A percentile compares a stretch with the other conserved stretches of the same genome.
These are phyloP conservation scores for Disparrhopalites patrizii DNA, from an alignment of 2,888 invertebrate species.

Conservation along the genomic window DNA sequence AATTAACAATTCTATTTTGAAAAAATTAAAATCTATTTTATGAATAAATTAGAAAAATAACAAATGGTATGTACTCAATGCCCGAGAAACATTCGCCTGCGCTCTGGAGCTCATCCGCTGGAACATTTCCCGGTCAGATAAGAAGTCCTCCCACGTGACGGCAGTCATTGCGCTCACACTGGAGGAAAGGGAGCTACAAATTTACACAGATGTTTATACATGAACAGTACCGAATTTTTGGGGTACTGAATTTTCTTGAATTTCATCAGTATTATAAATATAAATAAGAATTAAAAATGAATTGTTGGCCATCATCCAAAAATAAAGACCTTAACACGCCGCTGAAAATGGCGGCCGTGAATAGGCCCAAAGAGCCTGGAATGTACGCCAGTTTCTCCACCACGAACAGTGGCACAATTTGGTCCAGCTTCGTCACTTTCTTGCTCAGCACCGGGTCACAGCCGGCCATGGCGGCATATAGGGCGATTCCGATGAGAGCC, in stretches of 20 bases:
- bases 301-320: too few species aligned
- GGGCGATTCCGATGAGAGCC: conserved; percentile 40
- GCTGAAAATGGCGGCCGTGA: conserved; percentile 47
- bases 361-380: conserved; percentile 45
- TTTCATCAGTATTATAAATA: too few species aligned
- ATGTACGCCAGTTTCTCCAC: conserved; percentile 39
- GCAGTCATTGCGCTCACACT: conserved; percentile 35
- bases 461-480: conserved; percentile 36
- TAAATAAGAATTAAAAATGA: neutral
- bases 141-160: conserved; percentile 39
- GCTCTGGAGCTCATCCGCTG: neutral
- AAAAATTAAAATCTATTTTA: neutral
- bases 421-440: conserved; percentile 36
- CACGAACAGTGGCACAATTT: conserved; percentile 43
- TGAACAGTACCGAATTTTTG: too few species aligned
- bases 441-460: conserved; percentile 38
- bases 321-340: conserved; percentile 29
- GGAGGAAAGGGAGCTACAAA: conserved; percentile 28
- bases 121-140: conserved; percentile 16
- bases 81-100: conserved; percentile 33
- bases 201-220: neutral
- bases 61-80: conserved; percentile 9
- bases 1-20: neutral
- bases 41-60: neutral
- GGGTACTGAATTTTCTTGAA: too few species aligned